Evolutionary conservation across 2,888 invertebrate genomes (phyloP), one percentile per base, ranked within the genome.

Genomic region (Oligia strigilis): DNA sequence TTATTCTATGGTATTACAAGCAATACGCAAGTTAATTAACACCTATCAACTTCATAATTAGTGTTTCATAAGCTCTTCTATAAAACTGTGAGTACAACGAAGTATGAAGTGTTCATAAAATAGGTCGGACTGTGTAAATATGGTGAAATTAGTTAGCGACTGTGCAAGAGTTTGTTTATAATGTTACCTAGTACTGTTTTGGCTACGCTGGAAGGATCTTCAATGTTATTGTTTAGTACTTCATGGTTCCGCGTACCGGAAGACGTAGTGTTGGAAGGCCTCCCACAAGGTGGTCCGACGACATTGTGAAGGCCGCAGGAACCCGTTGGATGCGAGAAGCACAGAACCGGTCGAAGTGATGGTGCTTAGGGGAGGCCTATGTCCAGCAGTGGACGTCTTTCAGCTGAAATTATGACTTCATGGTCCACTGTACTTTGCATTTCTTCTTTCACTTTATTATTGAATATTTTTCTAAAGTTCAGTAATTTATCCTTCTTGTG

Each of bases 41-140:
- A 84, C 77, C 62, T 80, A 83, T 83, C 81, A 74, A 66, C 72
- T 49, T 83, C 88, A 78, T 86, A 86, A 88, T 88, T 88, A 77
- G 23, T 64, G 64, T 88, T 88, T 81, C 86, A 82, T 89, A 89
- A 89, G 55, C 43, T 76, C 74, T 71, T 55, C 52, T 73, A 79
- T 70, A 64, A 74, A 84, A 83, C 67, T 74, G 64, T 75, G 67
- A 62, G 58, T 67, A 55, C 69, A 69, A 67, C 52, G 72, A 75
- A 65, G 75, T 46, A 74, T 46, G 52, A 55, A 70, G 74, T 82
- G 70, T 62, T 78, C 55, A 75, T 78, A 72, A 86, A 78, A 85
- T 71, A 71, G 77, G 73, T 71, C 60, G 14, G 70, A 6, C 23
- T 60, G 78, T 81, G 66, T 64, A 72, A n/a, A 19, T 67, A 49